Evolutionary conservation across 2,113 vertebrate species (phyloP).

Genomic region (Microtus montanus): DNA sequence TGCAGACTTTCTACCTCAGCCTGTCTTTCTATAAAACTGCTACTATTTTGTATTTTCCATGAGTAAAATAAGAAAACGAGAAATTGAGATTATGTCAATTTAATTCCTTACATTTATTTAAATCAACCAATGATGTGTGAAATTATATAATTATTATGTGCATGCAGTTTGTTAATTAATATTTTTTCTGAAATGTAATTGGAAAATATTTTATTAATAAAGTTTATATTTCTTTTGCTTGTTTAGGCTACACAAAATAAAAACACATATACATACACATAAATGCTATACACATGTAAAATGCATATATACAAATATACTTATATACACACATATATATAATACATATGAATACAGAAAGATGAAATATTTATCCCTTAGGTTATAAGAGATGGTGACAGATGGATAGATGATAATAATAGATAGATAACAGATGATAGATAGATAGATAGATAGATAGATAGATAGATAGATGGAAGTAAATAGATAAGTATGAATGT

Average conservation of each 20-base stretch:
- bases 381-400: background rate
- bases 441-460: background rate
- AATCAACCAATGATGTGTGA: slow-evolving; percentile 79
- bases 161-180: slow-evolving; percentile 85
- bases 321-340: background rate
- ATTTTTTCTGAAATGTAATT: slow-evolving; percentile 83
- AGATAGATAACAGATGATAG: background rate
- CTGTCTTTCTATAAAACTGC: slow-evolving; percentile 62
- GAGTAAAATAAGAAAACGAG: slow-evolving; percentile 72
- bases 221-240: slow-evolving; percentile 64
- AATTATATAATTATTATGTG: slow-evolving; percentile 84
- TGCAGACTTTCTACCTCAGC: background rate
- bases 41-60: slow-evolving; percentile 57
- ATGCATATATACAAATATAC: background rate
- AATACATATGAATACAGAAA: background rate
- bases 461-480: background rate
- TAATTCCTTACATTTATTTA: slow-evolving; percentile 82
- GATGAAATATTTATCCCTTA: background rate
- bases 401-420: background rate
- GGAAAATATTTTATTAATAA: slow-evolving; percentile 69
- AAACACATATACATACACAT: background rate
- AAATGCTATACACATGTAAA: background rate
- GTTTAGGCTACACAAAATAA: slow-evolving; percentile 12
- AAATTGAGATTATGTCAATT: slow-evolving; percentile 74
- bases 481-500: background rate